Evolutionary conservation across 2,888 invertebrate species (phyloP).

Genomic region (Oxyscelio sp.): DNA sequence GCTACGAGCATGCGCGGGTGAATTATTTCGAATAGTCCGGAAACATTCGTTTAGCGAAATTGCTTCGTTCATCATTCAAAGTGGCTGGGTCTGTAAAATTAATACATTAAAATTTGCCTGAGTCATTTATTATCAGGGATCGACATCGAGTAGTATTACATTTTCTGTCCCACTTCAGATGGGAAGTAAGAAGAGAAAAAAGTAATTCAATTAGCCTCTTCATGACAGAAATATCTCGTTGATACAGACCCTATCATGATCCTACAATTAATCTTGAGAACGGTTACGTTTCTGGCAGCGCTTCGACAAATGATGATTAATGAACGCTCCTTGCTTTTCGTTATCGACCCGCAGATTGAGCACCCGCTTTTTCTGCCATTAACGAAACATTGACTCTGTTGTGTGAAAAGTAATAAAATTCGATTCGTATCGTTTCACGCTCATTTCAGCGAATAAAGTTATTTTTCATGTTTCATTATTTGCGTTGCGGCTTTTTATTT

Average conservation of each 20-base stretch:
- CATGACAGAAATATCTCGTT: constrained; percentile 73
- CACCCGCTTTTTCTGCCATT: constrained; percentile 64
- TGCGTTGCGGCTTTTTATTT: constrained; percentile 36
- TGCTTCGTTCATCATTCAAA: constrained; percentile 10
- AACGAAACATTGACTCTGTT: constrained; percentile 71
- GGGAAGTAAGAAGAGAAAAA: constrained; percentile 41
- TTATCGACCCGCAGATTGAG: constrained; percentile 70
- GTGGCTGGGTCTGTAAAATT: constrained; percentile 26
- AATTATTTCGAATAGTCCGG: constrained; percentile 24
- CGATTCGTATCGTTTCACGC: constrained; percentile 65
- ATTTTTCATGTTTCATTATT: constrained; percentile 60
- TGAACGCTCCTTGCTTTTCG: constrained; percentile 64
- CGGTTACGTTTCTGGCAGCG: constrained; percentile 75
- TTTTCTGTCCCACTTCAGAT: constrained; percentile 25
- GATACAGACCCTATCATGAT: constrained; percentile 73
- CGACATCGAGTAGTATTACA: constrained; percentile 44
- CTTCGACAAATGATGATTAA: constrained; percentile 76
- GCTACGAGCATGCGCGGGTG: too few relatives aligned
- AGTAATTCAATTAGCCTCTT: constrained; percentile 74
- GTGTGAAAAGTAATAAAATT: constrained; percentile 70
- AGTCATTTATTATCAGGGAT: constrained; percentile 54
- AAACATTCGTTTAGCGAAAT: constrained; percentile 6
- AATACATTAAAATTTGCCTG: constrained; percentile 46
- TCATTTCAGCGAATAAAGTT: constrained; percentile 44
- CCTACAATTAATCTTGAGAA: constrained; percentile 75